Evolutionary conservation across 2,888 invertebrate genomes (phyloP), one percentile per base, ranked within the genome.

Genomic region (Cerceris rybyensis): DNA sequence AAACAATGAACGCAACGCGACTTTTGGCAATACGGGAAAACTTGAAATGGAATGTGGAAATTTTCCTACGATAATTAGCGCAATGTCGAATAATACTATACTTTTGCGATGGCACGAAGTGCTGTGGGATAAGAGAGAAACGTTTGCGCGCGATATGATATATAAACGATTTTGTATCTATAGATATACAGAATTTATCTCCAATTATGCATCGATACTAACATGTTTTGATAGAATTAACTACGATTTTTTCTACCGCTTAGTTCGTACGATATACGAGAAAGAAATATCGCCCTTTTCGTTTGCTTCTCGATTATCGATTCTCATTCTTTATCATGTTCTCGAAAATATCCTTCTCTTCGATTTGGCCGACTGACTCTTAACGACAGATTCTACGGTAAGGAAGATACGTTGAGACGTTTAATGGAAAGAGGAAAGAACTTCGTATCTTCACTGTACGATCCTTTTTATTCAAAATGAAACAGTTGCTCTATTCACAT

Each of bases 231-330:
- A 83, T 75, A 58, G 57, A 80, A 69, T 67, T 70, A 63, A 87
- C 78, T 82, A 75, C 78, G 80, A 79, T 74, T 60, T 89, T 89
- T 88, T 88, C 75, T 89, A 88, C 80, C 63, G 71, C 75, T 80
- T 88, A 70, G 78, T 86, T 88, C 78, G 11, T 63, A 80, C 28
- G 17, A 61, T 49, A 28, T 13, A 46, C 2, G 14, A 43, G 28
- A 66, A 11, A 28, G 52, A 8, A 49, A 59, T 16, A 39, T 11
- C 59, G 17, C 0, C 54, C 50, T 46, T 46, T n/a, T 69, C 16
- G 55, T 42, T 60, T 6, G 17, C 41, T 46, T 46, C 42, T 46
- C 49, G 7, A 54, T 43, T 17, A 7, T 60, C 50, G 14, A 13
- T 41, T 66, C 55, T 16, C 7, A 54, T 60, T 57, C 65, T 2